Base-by-base conservation (phyloP, 2,113 vertebrate genomes). In the Periophthalmodon schlosseri region DNA sequence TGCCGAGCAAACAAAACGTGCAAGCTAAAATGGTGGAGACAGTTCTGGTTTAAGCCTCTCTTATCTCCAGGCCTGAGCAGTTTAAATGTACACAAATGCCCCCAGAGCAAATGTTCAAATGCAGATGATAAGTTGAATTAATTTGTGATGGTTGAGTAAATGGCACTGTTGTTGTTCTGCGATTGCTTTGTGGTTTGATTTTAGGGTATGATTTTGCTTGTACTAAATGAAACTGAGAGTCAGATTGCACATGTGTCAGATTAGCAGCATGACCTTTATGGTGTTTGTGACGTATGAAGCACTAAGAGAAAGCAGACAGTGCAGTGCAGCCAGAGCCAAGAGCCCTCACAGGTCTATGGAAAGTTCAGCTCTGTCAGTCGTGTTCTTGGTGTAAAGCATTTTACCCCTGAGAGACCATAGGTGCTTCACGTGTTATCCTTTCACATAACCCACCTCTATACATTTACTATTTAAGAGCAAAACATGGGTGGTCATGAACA, bases 21-120 rank as follows among this genome's bases (percentile, higher is more conserved):
- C 46, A 71, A 65, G 44, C 50, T 52, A 73, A 77, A 74, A 73
- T 71, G 13, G 28, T 63, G 23, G 23, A 21, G 34, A 44, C 36
- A 33, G 63, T 44, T n/a, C 63, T 39, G 63, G 63, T 44, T 44
- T 65, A 65, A 65, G 34, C 63, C 16, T 24, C 70, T 74, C 69
- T 76, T 70, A 76, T 82, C 72, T 65, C 33, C 16, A 39, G 36
- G 34, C 34, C 63, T 44, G 34, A 65, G 18, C 10, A 65, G 34
- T 65, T 65, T 44, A 33, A 64, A 36, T 20, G 16, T 65, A 39
- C 34, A 39, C 63, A 44, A 63, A 65, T 39, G 34, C 21, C 57
- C 24, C 57, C 57, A 28, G 23, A 23, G 23, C 33, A 65, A 36
- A 24, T 60, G 13, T 14, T 60, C 63, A 39, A 65, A 65, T n/a